Conservation (phyloP, 2,888 invertebrate genomes). For the Lobophora halterata region DNA sequence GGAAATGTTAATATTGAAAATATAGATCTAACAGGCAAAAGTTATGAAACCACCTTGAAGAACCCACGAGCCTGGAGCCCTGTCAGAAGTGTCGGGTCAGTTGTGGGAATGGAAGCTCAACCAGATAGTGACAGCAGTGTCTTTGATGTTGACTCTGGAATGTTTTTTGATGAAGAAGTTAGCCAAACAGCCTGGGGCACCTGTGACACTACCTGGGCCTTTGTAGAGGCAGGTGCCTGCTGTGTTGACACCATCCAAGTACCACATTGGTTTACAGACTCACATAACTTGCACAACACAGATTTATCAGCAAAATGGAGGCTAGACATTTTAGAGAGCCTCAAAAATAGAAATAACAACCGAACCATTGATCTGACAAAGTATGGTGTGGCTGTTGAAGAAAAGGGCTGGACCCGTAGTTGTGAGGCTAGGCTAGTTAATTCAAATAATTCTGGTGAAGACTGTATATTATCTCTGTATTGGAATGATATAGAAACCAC, state of each 20-base stretch:
- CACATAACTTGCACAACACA: conserved; percentile 78
- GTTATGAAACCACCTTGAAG: conserved; percentile 86
- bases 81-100: conserved; percentile 92
- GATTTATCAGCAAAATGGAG: conserved; percentile 89
- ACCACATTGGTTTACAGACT: conserved; percentile 89
- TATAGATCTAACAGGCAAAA: conserved; percentile 82
- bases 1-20: conserved; percentile 59
- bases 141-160: conserved; percentile 90
- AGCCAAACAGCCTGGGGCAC: conserved; percentile 89
- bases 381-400: conserved; percentile 90
- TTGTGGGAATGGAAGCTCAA: conserved; percentile 91
- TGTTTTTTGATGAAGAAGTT: conserved; percentile 89
- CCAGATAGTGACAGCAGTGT: conserved; percentile 91
- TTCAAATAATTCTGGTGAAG: conserved; percentile 81
- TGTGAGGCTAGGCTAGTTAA: conserved; percentile 87
- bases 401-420: conserved; percentile 92
- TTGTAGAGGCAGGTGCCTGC: conserved; percentile 91
- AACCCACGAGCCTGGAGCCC: conserved; percentile 94
- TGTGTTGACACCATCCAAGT: conserved; percentile 85
- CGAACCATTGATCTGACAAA: conserved; percentile 76
- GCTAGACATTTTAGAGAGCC: conserved; percentile 84
- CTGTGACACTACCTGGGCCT: conserved; percentile 90
- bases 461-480: conserved; percentile 90
- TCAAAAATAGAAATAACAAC: conserved; percentile 80
- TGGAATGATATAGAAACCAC: conserved; percentile 88